Evolutionary conservation across 2,113 vertebrate genomes (phyloP).

Genomic region (Dicrurus megarhynchus): DNA sequence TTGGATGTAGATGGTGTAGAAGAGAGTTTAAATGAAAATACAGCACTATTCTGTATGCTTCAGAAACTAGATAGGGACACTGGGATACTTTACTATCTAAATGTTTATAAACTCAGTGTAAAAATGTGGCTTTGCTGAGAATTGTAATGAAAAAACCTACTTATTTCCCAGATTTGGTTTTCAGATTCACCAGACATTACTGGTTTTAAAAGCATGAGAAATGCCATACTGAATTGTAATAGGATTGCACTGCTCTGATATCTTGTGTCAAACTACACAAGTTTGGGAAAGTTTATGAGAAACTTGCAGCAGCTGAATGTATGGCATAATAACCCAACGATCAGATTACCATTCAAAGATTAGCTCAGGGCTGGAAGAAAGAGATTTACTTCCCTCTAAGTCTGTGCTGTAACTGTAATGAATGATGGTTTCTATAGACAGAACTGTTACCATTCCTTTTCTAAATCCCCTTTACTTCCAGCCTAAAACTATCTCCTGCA

Average conservation of each 20-base stretch:
- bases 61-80: neutral
- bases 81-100: neutral
- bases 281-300: neutral
- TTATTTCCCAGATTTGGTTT: neutral
- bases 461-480: neutral
- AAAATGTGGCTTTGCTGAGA: neutral
- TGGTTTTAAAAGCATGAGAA: neutral
- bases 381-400: neutral
- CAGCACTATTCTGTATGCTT: neutral
- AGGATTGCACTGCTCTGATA: neutral
- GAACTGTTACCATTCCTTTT: neutral
- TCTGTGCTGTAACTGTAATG: neutral
- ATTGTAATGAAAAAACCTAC: neutral
- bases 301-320: neutral
- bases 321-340: neutral
- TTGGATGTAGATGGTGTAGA: neutral
- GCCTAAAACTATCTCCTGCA: neutral
- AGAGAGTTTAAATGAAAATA: neutral
- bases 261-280: neutral
- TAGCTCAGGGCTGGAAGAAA: neutral
- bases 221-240: neutral
- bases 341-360: neutral
- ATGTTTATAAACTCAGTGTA: neutral
- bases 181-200: neutral
- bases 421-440: neutral